Conservation (phyloP, 2,113 vertebrate genomes). For the Xiphophorus hellerii region DNA sequence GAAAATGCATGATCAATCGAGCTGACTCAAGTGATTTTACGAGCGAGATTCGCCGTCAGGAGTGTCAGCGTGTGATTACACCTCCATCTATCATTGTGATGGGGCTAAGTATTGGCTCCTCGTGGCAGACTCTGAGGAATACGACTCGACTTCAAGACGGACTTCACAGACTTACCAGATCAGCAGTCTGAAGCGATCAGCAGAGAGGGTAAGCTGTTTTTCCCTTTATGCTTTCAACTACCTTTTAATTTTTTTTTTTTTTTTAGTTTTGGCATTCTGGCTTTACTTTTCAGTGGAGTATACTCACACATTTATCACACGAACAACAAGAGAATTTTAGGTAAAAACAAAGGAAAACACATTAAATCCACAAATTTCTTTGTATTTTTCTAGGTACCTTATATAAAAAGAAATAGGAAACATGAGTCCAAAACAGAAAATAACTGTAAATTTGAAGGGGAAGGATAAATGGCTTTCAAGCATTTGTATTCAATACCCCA, state of each 20-base stretch:
- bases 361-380: background rate
- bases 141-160: conserved; percentile 69
- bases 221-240: conserved; percentile 54
- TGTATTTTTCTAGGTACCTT: background rate
- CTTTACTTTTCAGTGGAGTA: background rate
- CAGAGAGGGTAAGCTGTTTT: conserved; percentile 54
- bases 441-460: too few species aligned
- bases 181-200: conserved; percentile 65
- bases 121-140: conserved; percentile 78
- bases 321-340: background rate
- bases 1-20: conserved; percentile 75
- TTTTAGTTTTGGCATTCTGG: conserved; percentile 12
- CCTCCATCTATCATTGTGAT: conserved; percentile 81
- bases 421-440: background rate
- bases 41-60: conserved; percentile 61
- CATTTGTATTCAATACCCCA: too few species aligned
- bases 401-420: too few species aligned
- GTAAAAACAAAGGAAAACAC: background rate
- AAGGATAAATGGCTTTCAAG: too few species aligned
- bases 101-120: conserved; percentile 78
- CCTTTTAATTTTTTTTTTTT: conserved; percentile 43
- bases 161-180: conserved; percentile 74
- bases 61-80: conserved; percentile 81
- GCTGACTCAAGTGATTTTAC: conserved; percentile 79
- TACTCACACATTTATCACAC: background rate